These are phyloP conservation scores for Blastomussa wellsi DNA, from an alignment of 92 coral and sea anemone genomes.

Conservation along the genomic window DNA sequence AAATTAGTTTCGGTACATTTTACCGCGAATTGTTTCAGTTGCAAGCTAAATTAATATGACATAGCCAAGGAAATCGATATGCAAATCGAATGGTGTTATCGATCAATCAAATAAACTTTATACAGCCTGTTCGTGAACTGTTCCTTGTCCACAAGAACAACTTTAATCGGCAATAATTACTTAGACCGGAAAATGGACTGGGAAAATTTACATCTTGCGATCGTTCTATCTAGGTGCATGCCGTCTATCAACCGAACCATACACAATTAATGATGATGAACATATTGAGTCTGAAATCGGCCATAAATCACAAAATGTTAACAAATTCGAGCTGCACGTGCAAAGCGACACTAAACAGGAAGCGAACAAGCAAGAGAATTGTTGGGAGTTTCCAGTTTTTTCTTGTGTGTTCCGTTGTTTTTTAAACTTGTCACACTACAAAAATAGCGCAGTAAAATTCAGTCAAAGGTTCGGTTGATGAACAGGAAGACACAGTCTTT, in stretches of 20 bases:
- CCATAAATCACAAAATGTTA: not conserved
- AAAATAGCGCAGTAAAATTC: conserved; percentile 12
- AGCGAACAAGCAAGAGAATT: not conserved
- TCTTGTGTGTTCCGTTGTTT: not conserved
- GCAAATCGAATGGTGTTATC: not conserved
- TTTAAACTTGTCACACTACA: conserved; percentile 17
- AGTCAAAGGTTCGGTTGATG: not conserved
- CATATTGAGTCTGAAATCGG: not conserved
- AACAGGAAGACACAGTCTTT: not conserved
- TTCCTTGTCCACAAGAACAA: not conserved
- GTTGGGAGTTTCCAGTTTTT: not conserved
- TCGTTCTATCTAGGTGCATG: not conserved
- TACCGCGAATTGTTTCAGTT: not conserved
- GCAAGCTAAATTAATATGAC: not conserved
- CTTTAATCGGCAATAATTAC: not conserved
- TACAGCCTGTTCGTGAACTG: not conserved
- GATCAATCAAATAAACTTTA: not conserved
- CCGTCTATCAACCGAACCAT: not conserved
- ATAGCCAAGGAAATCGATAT: not conserved
- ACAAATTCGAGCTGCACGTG: not conserved
- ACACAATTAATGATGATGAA: not conserved
- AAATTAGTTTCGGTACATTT: not conserved
- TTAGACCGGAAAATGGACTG: not conserved
- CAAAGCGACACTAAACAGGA: not conserved
- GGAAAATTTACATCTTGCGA: not conserved